Conservation (phyloP, 2,113 vertebrate species). For the Lepus timidus region DNA sequence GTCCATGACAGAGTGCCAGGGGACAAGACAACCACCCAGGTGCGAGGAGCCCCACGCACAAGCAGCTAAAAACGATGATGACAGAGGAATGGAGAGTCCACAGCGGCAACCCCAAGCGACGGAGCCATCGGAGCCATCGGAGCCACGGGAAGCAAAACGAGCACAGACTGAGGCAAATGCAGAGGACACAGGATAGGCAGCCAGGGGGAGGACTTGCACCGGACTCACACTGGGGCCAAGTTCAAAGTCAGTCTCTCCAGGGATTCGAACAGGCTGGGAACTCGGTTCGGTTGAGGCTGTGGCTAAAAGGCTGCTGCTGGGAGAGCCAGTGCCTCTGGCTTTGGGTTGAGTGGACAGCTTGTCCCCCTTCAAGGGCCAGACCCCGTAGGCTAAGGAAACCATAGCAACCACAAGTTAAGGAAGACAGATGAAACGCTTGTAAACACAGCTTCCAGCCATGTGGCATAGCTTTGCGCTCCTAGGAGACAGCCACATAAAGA, state of each 20-base stretch:
- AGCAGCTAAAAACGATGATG: neutral
- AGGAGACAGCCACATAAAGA: conserved; percentile 81
- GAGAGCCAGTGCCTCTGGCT: conserved; percentile 50
- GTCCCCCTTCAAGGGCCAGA: conserved; percentile 65
- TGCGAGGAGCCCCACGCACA: neutral
- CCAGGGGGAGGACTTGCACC: neutral
- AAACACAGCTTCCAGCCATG: conserved; percentile 79
- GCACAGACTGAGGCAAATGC: neutral
- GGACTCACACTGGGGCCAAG: neutral
- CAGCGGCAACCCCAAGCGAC: neutral
- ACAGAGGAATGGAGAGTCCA: neutral
- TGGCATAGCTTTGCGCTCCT: conserved; percentile 77
- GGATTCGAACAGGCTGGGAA: neutral
- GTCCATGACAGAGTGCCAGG: neutral
- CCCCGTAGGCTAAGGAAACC: conserved; percentile 78
- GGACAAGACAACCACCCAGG: neutral
- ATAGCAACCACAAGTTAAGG: conserved; percentile 82
- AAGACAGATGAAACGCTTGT: conserved; percentile 78
- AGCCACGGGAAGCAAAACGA: neutral
- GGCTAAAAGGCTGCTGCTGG: conserved; percentile 39
- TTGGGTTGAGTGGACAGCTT: conserved; percentile 72
- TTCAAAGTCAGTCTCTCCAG: conserved; percentile 3
- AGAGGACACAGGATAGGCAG: neutral
- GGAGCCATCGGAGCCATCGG: conserved; percentile 3
- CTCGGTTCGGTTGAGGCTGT: neutral